Evolutionary conservation across 2,797 vertebrate species (phyloP).

Genomic region (Eptatretus atami): DNA sequence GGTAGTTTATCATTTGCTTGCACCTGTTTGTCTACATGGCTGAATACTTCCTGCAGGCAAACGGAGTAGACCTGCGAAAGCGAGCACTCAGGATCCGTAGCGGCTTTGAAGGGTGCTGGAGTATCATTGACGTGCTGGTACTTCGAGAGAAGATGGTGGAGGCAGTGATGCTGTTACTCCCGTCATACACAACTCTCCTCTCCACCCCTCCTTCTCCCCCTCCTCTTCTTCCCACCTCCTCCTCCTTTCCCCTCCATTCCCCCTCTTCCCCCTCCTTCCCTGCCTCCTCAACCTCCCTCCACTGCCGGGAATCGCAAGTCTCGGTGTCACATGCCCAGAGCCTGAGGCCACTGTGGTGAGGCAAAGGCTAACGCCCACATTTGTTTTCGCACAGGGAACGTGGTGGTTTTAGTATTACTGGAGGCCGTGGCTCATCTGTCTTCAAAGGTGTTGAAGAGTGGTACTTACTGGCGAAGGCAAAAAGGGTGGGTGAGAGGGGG

Average conservation of each 20-base stretch:
- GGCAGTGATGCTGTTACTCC: conserved; percentile 70
- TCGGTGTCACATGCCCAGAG: conserved; percentile 15
- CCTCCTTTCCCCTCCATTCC: no score
- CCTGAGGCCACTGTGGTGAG: conserved; percentile 11
- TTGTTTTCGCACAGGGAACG: conserved; percentile 43
- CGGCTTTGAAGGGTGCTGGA: conserved; percentile 47
- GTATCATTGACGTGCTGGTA: conserved; percentile 42
- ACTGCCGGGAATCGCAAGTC: conserved; percentile 44
- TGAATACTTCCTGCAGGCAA: conserved; percentile 29
- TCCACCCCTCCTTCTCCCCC: background rate
- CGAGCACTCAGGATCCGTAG: conserved; percentile 57
- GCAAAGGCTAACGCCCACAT: conserved; percentile 30
- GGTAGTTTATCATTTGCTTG: background rate
- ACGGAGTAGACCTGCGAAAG: conserved; percentile 38
- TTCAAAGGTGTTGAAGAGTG: conserved; percentile 14
- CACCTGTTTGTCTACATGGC: background rate
- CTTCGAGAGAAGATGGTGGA: conserved; percentile 89
- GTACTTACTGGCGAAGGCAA: no score
- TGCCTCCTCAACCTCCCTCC: conserved; percentile 66
- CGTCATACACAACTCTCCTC: conserved; percentile 11
- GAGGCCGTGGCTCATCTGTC: conserved; percentile 62
- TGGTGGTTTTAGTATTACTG: conserved; percentile 96
- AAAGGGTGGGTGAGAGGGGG: no score
- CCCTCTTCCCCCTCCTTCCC: conserved; percentile 14
- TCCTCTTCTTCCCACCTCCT: background rate